phyloP scores from a whole-genome alignment of 2,888 invertebrate genomes.

The Tolmerus cingulatus region DNA sequence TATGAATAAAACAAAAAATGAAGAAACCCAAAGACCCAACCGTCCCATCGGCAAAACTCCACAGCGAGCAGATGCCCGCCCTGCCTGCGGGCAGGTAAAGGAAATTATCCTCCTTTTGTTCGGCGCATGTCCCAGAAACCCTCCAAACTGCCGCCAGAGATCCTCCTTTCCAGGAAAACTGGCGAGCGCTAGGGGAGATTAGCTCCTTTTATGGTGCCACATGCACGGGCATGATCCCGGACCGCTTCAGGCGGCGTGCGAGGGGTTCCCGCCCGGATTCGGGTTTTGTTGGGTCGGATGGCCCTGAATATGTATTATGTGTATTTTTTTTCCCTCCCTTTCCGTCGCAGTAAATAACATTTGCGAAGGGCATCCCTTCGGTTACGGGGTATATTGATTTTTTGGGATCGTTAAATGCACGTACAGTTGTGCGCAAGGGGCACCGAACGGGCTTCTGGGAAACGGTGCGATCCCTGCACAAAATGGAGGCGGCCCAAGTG shows the following conservation, averaged over 20 bases:
- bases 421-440: not conserved
- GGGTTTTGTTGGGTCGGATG: not conserved
- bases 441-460: not conserved
- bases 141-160: constrained; percentile 5
- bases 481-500: not conserved
- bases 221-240: not conserved
- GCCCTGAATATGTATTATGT: not conserved
- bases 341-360: not conserved
- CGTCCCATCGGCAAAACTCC: not conserved
- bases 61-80: not conserved
- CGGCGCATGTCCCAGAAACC: not conserved
- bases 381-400: constrained; percentile 3
- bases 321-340: not conserved
- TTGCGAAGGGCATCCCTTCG: constrained; percentile 28
- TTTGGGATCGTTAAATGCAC: constrained; percentile 1
- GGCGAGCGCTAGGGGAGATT: not conserved
- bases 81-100: not conserved
- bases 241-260: not conserved
- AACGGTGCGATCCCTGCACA: not conserved
- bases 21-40: not conserved
- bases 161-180: constrained; percentile 24
- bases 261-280: not conserved
- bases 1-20: not conserved
- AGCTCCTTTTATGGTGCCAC: constrained; percentile 6
- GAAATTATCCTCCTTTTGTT: constrained; percentile 25